phyloP scores from a whole-genome alignment of 2,797 vertebrate species.

The Crocidura indochinensis region DNA sequence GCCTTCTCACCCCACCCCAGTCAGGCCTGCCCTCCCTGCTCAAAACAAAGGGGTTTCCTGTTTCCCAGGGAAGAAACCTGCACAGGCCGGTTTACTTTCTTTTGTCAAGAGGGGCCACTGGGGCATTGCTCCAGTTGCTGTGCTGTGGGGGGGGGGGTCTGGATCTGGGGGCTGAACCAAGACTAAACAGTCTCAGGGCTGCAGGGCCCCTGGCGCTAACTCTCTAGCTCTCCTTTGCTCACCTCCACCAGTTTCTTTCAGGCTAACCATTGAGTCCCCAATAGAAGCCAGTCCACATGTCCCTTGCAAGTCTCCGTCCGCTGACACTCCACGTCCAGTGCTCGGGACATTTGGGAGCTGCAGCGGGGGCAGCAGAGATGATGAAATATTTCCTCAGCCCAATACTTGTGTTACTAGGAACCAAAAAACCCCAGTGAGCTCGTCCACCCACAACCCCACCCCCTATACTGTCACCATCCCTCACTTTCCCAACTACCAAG shows the following conservation, averaged over 20 bases:
- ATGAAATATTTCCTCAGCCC: not conserved
- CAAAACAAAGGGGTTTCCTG: no score
- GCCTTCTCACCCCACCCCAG: not conserved
- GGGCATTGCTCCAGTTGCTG: no score
- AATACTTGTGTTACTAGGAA: not conserved
- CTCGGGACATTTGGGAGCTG: not conserved
- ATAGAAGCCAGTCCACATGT: not conserved
- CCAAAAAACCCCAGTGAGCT: not conserved
- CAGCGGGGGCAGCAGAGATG: not conserved
- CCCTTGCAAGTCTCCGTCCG: not conserved
- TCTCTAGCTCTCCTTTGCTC: no score
- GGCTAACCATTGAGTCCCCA: not conserved
- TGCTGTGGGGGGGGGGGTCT: no score
- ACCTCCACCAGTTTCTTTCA: not conserved
- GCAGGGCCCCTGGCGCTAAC: no score
- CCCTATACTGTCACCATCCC: not conserved
- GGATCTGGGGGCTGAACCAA: no score
- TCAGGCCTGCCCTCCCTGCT: no score
- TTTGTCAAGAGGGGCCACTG: no score
- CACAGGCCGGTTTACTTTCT: no score
- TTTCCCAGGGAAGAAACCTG: no score
- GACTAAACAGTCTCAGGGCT: not conserved
- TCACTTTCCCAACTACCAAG: not conserved
- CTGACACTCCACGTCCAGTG: not conserved
- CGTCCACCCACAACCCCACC: not conserved